A percentile compares a stretch with the other conserved stretches of the same genome.
These are phyloP conservation scores for Whitmania pigra DNA, from an alignment of 1,140 invertebrate species.

Conservation along the genomic window DNA sequence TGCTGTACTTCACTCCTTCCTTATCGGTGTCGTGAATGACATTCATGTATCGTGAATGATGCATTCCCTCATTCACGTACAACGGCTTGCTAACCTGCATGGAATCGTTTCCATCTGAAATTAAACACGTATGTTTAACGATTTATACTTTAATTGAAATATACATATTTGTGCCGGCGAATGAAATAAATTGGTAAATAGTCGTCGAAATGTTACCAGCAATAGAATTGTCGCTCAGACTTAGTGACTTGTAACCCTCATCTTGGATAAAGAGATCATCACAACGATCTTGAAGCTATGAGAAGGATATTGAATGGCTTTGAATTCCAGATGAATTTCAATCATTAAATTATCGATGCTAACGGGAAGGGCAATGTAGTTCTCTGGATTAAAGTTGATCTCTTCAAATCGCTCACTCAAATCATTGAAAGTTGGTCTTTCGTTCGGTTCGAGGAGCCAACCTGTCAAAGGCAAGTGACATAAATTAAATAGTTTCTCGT, in stretches of 20 bases:
- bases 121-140: too few relatives aligned
- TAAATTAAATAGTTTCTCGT: background rate
- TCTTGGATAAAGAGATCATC: background rate
- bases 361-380: background rate
- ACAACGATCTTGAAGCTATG: background rate
- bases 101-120: too few relatives aligned
- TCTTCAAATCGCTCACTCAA: background rate
- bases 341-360: background rate
- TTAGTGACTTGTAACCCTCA: slow-evolving; percentile 8
- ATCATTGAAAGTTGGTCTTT: slow-evolving; percentile 3
- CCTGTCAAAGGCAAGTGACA: slow-evolving; percentile 31
- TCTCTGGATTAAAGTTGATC: background rate
- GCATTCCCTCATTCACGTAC: too few relatives aligned
- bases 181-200: too few relatives aligned
- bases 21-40: too few relatives aligned
- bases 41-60: too few relatives aligned
- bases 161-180: too few relatives aligned
- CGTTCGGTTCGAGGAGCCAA: slow-evolving; percentile 82
- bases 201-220: too few relatives aligned
- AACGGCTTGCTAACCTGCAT: too few relatives aligned
- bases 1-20: too few relatives aligned
- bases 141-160: too few relatives aligned
- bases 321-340: background rate
- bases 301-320: too few relatives aligned
- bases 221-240: background rate